phyloP scores from a whole-genome alignment of 1,140 invertebrate species.

The Saxidomus purpurata region DNA sequence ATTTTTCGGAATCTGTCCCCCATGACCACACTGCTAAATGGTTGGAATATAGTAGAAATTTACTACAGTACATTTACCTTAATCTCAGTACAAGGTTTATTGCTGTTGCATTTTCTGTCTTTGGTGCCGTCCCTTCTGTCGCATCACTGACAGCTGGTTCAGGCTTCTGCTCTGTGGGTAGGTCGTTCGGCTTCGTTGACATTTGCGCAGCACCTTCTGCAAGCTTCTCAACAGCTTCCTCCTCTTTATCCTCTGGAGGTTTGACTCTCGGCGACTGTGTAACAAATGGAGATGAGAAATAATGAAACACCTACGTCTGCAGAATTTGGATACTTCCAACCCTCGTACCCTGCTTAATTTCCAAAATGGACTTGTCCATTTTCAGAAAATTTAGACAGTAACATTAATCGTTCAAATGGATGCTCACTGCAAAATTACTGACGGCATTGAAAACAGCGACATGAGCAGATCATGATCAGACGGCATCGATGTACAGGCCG shows the following conservation, averaged over 20 bases:
- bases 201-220: conserved; percentile 30
- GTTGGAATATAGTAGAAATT: no score
- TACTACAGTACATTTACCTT: conserved; percentile 84
- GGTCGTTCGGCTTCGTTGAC: background rate
- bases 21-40: no score
- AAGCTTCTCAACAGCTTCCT: conserved; percentile 45
- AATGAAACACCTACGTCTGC: background rate
- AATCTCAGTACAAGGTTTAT: conserved; percentile 94
- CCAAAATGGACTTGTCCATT: no score
- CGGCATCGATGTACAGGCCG: no score
- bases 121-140: background rate
- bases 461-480: no score
- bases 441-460: no score
- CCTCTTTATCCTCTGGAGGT: conserved; percentile 60
- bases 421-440: no score
- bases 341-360: no score
- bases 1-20: no score
- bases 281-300: background rate
- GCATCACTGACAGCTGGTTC: background rate
- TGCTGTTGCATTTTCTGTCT: conserved; percentile 70
- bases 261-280: conserved; percentile 77
- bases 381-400: no score
- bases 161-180: background rate
- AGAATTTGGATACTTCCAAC: no score
- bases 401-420: no score